A percentile compares a stretch with the other conserved stretches of the same genome.
Evolutionary conservation across 2,113 vertebrate species (phyloP).

Genomic region (Speoplatyrhinus poulsoni): DNA sequence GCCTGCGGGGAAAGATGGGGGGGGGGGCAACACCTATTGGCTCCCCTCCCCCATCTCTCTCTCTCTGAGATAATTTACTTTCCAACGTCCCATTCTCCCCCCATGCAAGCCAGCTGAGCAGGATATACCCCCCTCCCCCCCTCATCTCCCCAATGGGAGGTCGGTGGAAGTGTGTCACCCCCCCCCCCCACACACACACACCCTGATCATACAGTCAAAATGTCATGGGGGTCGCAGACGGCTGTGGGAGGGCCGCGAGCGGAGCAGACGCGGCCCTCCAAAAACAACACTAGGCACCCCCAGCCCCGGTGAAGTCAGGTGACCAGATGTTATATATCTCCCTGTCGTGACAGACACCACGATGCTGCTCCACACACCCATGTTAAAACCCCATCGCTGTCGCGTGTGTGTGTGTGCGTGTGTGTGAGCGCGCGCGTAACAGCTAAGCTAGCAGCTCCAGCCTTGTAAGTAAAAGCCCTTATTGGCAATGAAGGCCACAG

Average conservation of each 20-base stretch:
- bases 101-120: not conserved
- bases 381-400: slow-evolving; percentile 43
- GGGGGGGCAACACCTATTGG: no score
- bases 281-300: slow-evolving; percentile 49
- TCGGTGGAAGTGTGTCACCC: no score
- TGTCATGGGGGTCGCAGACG: not conserved
- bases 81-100: no score
- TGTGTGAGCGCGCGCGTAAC: slow-evolving; percentile 1
- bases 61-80: no score
- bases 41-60: no score
- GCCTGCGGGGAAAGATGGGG: no score
- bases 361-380: slow-evolving; percentile 61
- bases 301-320: slow-evolving; percentile 72
- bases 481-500: slow-evolving; percentile 19
- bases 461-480: slow-evolving; percentile 29
- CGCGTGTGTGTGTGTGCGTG: slow-evolving; percentile 20
- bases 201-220: not conserved
- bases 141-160: no score
- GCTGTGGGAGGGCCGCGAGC: slow-evolving; percentile 53
- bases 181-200: not conserved
- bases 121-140: not conserved
- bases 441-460: slow-evolving; percentile 18
- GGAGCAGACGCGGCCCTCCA: slow-evolving; percentile 55
- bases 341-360: slow-evolving; percentile 67
- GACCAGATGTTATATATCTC: slow-evolving; percentile 77